Base-by-base conservation (phyloP, 2,888 invertebrate species). In the Drosophila stalkeri region DNA sequence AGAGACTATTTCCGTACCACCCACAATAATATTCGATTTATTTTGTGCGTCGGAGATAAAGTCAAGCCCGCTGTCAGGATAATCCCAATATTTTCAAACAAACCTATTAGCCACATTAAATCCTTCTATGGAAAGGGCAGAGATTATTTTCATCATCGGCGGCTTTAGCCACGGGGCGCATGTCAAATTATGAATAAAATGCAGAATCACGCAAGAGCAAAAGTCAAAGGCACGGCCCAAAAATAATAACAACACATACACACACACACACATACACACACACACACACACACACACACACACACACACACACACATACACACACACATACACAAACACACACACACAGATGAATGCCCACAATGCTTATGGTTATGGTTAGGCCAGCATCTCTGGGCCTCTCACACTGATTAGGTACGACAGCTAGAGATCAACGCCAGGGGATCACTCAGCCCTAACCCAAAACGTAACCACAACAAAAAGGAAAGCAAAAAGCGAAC, bases 61-160 rank as follows among this genome's bases (percentile, higher is more conserved):
- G 78, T 81, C 81, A 85, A 75, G 69, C 86, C 81, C 72, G 84
- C 82, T 82, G 91, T 82, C 82, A 83, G 82, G 83, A 86, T 86
- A 85, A 89, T 88, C 86, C 84, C 74, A 84, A 91, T 91, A 89
- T 91, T 91, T 91, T 76, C 86, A 91, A 91, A 91, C 91, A 91
- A 90, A 86, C 86, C 81, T 80, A 82, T 83, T 91, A 91, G 87
- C 80, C 89, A 81, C 81, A 83, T 89, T 83, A 88, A 82, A 89
- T 90, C 84, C 83, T 88, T 91, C 81, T 84, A 74, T 85, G 79
- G 76, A 87, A 86, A 86, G 82, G 81, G 56, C 73, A 70, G 68
- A 87, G 78, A 90, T 89, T 82, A 84, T 89, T 91, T 91, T 90
- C 90, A 90, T 90, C 90, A 91, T 91, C 87, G 80, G 91, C 90